A percentile compares a stretch with the other conserved stretches of the same genome.
Conservation (phyloP, 2,797 vertebrate genomes). For the Heteromormyrus szaboi region DNA sequence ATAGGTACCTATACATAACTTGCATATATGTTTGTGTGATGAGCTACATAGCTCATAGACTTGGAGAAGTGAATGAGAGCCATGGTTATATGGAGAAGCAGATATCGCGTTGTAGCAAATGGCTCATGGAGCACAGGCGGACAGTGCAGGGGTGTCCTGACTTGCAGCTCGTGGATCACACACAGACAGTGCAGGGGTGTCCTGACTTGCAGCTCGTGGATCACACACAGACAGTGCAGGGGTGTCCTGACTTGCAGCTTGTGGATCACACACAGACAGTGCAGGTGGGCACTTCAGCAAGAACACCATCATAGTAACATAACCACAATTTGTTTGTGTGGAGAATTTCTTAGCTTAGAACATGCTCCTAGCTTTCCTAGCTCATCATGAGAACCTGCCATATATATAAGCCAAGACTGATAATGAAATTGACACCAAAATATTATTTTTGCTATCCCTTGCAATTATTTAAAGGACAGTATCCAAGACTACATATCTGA, state of each 20-base stretch:
- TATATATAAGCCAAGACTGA: neutral
- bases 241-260: slow-evolving; percentile 22
- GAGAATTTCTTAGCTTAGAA: neutral
- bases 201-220: neutral
- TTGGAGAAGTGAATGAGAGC: slow-evolving; percentile 44
- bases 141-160: slow-evolving; percentile 52
- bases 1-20: neutral
- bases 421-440: neutral
- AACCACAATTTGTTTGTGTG: neutral
- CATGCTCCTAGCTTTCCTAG: neutral
- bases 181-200: slow-evolving; percentile 52
- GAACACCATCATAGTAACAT: neutral
- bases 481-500: neutral
- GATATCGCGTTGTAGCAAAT: neutral
- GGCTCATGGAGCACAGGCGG: slow-evolving; percentile 26
- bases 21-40: neutral
- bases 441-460: neutral
- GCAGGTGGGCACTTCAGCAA: neutral
- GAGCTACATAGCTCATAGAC: neutral
- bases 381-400: slow-evolving; percentile 21
- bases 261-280: neutral
- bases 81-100: slow-evolving; percentile 50
- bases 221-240: slow-evolving; percentile 31
- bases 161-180: no score
- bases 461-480: slow-evolving; percentile 4